Evolutionary conservation across 2,113 vertebrate species (phyloP), one percentile per base, ranked within the genome.

Genomic region (Gavia stellata): DNA sequence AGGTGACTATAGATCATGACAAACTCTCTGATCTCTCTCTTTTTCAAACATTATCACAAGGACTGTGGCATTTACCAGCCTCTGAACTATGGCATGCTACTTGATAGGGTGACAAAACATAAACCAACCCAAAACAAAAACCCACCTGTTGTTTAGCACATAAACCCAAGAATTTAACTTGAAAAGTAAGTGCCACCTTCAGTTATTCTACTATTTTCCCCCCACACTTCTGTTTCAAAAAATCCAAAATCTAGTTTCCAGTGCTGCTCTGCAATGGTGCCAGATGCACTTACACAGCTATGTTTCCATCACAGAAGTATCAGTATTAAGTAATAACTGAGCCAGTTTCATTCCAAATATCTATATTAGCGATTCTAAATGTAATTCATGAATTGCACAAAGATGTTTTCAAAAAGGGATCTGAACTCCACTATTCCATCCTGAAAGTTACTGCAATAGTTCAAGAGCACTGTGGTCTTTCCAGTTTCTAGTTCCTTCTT

Each of bases 401-500:
- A 44, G 55, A 34, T 12, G 23, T 24, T 82, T 50, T 25, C 45
- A 86, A 55, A 86, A 77, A 34, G 34, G 23, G 17, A 55, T 74
- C 34, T 80, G 62, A 86, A 87, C 53, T 74, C 21, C 59, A 47
- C 38, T 38, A n/a, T 25, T 26, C 63, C 56, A 77, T 26, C 42
- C 42, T 81, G 56, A 47, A 42, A 38, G 52, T 12, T 71, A 82
- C 47, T 68, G 63, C 42, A 92, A 55, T 3, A 58, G 17, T 7
- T 71, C 53, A n/a, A 61, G 33, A 80, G 33, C 75, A 82, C 29
- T 34, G 10, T 29, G 42, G 9, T 25, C 38, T 63, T 72, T 31
- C 20, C 56, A 86, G 59, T 49, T 90, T 45, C 61, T 40, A 66
- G 26, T 44, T 86, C 86, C 93, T 66, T 89, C 99, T 99, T 98